A percentile compares a stretch with the other conserved stretches of the same genome.
Evolutionary conservation across 2,888 invertebrate genomes (phyloP).

Genomic region (Lutraria lutraria): DNA sequence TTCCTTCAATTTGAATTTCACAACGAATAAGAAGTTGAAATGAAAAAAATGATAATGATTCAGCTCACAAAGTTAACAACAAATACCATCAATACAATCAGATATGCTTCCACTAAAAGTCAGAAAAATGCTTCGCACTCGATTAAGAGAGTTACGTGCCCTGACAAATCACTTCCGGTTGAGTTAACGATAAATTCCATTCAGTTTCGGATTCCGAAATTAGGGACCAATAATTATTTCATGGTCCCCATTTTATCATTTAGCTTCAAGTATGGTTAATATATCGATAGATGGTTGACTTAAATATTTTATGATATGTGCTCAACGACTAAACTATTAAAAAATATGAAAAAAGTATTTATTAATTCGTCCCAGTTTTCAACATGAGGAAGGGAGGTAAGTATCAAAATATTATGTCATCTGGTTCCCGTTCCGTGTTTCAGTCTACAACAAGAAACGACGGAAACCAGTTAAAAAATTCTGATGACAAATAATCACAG

Average conservation of each 20-base stretch:
- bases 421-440: too few relatives aligned
- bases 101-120: background rate
- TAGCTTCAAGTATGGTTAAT: background rate
- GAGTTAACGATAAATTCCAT: background rate
- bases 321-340: too few relatives aligned
- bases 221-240: background rate
- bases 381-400: background rate
- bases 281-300: too few relatives aligned
- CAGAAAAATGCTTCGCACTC: background rate
- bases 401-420: too few relatives aligned
- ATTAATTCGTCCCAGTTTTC: background rate
- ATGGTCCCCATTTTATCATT: background rate
- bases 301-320: too few relatives aligned
- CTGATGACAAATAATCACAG: background rate
- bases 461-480: too few relatives aligned
- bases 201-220: background rate
- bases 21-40: background rate
- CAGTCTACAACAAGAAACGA: too few relatives aligned
- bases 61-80: background rate
- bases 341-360: background rate
- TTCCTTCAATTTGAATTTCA: background rate
- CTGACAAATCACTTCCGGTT: constrained; percentile 28
- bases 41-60: background rate
- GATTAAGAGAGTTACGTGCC: constrained; percentile 4
- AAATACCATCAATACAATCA: background rate